Base-by-base conservation (phyloP, 2,113 vertebrate species). In the Gopherus flavomarginatus region DNA sequence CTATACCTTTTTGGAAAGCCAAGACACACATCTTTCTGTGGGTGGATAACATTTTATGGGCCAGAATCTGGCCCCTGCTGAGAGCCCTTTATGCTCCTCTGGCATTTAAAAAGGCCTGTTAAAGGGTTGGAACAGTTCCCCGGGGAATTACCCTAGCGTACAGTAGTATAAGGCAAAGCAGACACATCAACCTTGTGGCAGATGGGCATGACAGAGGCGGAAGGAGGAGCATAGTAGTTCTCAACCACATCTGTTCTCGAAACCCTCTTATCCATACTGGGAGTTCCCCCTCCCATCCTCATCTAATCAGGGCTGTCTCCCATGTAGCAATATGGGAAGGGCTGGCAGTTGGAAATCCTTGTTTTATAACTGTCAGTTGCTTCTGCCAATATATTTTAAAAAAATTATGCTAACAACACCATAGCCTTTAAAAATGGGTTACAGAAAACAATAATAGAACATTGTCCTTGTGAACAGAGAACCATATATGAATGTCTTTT, bases 201-300 rank as follows among this genome's bases (percentile, higher is more conserved):
- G 75, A 13, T 84, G 5, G 5, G 75, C 31, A 22, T 79, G 69
- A 35, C 38, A 42, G 9, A 26, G 83, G 81, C 62, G 4, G 85
- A 83, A 69, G 24, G 44, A 47, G 54, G 79, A 78, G 0, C 42
- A 19, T 47, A 44, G 4, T 29, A 47, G 6, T 16, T 85, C 90
- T 92, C 90, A 12, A 31, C 2, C 77, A 91, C 90, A 35, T 4
- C 3, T 0, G 0, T 3, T 10, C 0, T 78, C 44, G 42, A 8
- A 79, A 56, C 1, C 62, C 2, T 42, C 11, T 44, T 31, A n/a
- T 42, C 22, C 72, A 6, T 75, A 42, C 22, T 75, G 72, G 38
- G 21, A 75, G 7, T 19, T 26, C 72, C 22, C 62, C 38, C 24
- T 44, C 38, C 38, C 11, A 9, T 2, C 31, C 6, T 65, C 7